These are phyloP conservation scores for Turritopsis rubra DNA, from an alignment of 30 jellyfish, hydroid and myxozoan species.

Conservation along the genomic window DNA sequence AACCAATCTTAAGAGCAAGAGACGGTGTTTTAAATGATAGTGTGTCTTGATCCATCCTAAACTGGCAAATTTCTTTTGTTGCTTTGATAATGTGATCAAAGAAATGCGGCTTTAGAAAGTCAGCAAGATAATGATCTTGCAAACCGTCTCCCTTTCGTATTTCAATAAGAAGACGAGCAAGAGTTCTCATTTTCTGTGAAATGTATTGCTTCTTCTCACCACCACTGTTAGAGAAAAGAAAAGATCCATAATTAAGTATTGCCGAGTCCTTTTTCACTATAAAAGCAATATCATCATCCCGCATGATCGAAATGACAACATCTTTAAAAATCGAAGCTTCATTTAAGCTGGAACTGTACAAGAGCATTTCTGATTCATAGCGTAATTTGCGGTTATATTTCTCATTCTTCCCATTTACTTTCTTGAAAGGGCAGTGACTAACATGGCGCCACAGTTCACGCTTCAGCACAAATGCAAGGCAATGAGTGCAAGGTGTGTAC, in stretches of 20 bases:
- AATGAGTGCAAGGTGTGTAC: constrained; percentile 37
- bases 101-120: constrained; percentile 23
- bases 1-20: constrained; percentile 29
- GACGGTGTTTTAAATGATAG: constrained; percentile 29
- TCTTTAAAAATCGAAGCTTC: constrained; percentile 21
- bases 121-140: constrained; percentile 13
- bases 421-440: constrained; percentile 27
- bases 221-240: constrained; percentile 26
- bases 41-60: constrained; percentile 9
- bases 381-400: constrained; percentile 13
- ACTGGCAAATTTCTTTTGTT: constrained; percentile 31
- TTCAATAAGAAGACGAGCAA: constrained; percentile 36
- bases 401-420: not conserved
- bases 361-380: constrained; percentile 42
- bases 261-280: constrained; percentile 25
- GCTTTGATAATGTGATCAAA: constrained; percentile 28
- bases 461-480: constrained; percentile 43
- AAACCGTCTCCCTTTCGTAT: constrained; percentile 17
- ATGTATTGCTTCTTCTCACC: constrained; percentile 20
- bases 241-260: constrained; percentile 31
- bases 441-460: constrained; percentile 64
- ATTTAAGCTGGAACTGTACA: constrained; percentile 14
- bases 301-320: constrained; percentile 23
- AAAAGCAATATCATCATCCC: constrained; percentile 31
- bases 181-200: constrained; percentile 34